Base-by-base conservation (phyloP, 37 sponge, comb jelly and placozoan species). In the Theonella swinhoei region DNA sequence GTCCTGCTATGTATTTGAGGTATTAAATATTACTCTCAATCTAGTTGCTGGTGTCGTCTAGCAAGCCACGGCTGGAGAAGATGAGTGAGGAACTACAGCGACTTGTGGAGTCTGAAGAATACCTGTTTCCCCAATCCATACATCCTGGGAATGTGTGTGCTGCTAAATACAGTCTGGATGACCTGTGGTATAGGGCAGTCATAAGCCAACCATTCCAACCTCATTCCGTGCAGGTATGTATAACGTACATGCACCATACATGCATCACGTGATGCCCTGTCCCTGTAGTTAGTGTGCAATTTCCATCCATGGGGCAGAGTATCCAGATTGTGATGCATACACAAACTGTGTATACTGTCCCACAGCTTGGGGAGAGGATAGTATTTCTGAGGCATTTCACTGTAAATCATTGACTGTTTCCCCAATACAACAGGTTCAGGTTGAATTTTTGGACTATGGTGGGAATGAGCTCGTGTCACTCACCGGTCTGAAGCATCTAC, bases 371-470 rank as follows among this genome's bases (percentile, higher is more conserved):
- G n/a, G n/a, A n/a, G n/a, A n/a, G n/a, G n/a, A n/a, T n/a, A n/a
- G n/a, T n/a, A n/a, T n/a, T n/a, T n/a, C n/a, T n/a, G n/a, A n/a
- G n/a, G n/a, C 54, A 47, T 47, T 47, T 47, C 11, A 7, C 54
- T 47, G 54, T 47, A 47, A 14, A 47, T n/a, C n/a, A n/a, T n/a
- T n/a, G n/a, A n/a, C n/a, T n/a, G n/a, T n/a, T n/a, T n/a, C n/a
- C n/a, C n/a, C n/a, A n/a, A n/a, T 28, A 3, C 64, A 63, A 66
- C n/a, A 70, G 63, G 62, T 74, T 36, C 64, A 38, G n/a, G 76
- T 83, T 8, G 68, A 86, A 29, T 73, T 77, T 35, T 38, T 86
- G 0, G 91, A 91, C 64, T 91, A 86, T 74, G 91, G 91, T 9
- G 81, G 81, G 43, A 73, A 24, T 24, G 91, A 91, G 20, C 29